Percentiles rank a stretch among this genome's conserved stretches.
phyloP scores from a whole-genome alignment of 2,888 invertebrate species.

The Ichneumoninae sp. region DNA sequence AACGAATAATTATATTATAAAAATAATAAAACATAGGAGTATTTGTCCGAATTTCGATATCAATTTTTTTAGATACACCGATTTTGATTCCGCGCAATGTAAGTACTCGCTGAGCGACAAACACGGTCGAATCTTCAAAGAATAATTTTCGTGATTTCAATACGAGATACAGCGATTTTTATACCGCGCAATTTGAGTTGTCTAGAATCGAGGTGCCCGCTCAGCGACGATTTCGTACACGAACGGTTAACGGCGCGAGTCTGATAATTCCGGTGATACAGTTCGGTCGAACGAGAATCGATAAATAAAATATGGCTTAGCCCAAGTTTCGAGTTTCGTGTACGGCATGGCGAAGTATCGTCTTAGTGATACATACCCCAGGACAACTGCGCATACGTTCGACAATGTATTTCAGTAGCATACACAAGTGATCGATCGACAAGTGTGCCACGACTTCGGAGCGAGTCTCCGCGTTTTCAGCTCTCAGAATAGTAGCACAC shows the following conservation, averaged over 20 bases:
- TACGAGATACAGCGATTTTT: not conserved
- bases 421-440: slow-evolving; percentile 90
- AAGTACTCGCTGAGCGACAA: too few relatives aligned
- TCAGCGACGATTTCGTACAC: too few relatives aligned
- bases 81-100: not conserved
- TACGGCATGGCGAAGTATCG: not conserved
- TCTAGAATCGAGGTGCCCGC: too few relatives aligned
- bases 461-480: slow-evolving; percentile 90
- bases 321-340: not conserved
- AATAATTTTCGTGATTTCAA: too few relatives aligned
- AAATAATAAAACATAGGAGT: too few relatives aligned
- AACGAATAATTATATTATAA: too few relatives aligned
- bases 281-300: not conserved
- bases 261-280: not conserved
- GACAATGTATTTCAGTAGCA: slow-evolving; percentile 91
- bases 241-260: not conserved
- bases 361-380: slow-evolving; percentile 88
- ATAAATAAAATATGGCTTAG: not conserved
- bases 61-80: not conserved
- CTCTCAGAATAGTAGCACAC: slow-evolving; percentile 90
- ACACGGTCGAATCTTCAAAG: not conserved
- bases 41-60: too few relatives aligned
- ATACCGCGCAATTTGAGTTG: not conserved
- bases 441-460: slow-evolving; percentile 90
- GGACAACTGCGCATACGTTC: slow-evolving; percentile 92